These are phyloP conservation scores for Sciurus carolinensis DNA, from an alignment of 2,797 vertebrate genomes.

Conservation along the genomic window DNA sequence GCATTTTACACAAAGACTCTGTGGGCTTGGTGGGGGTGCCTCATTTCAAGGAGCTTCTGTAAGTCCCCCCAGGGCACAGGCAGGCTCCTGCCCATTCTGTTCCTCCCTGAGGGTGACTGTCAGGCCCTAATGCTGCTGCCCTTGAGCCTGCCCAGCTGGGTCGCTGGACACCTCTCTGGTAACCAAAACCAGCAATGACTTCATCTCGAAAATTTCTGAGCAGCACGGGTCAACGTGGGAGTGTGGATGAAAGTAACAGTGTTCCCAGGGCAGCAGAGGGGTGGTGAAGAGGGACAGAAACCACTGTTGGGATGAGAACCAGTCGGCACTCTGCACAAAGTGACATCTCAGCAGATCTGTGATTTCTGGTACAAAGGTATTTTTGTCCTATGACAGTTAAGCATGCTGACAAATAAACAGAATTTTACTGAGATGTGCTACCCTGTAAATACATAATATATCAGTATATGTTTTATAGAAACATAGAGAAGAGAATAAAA, in stretches of 20 bases:
- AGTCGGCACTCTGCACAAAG: not conserved
- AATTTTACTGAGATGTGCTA: fast-evolving
- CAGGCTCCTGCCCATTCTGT: constrained; percentile 79
- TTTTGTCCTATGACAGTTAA: not conserved
- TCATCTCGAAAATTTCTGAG: constrained; percentile 90
- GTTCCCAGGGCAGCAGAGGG: constrained; percentile 85
- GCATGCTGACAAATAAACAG: not conserved
- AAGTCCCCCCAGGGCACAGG: not conserved
- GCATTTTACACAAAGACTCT: constrained; percentile 42
- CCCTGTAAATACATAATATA: fast-evolving
- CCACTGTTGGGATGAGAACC: fast-evolving
- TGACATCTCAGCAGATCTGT: not conserved
- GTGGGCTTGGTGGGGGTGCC: not conserved
- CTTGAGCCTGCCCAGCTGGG: constrained; percentile 91
- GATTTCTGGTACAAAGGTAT: too few relatives aligned
- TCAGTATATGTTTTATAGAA: not conserved
- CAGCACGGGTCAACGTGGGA: constrained; percentile 88
- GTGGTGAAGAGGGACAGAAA: constrained; percentile 77
- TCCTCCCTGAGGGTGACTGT: constrained; percentile 88
- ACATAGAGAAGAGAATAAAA: too few relatives aligned
- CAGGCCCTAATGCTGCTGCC: constrained; percentile 86
- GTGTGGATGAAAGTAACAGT: constrained; percentile 87
- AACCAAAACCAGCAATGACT: constrained; percentile 93
- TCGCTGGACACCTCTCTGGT: constrained; percentile 88
- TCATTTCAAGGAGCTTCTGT: constrained; percentile 80